Conservation (phyloP, 2,113 vertebrate genomes). For the Grammomys dolichurus region DNA sequence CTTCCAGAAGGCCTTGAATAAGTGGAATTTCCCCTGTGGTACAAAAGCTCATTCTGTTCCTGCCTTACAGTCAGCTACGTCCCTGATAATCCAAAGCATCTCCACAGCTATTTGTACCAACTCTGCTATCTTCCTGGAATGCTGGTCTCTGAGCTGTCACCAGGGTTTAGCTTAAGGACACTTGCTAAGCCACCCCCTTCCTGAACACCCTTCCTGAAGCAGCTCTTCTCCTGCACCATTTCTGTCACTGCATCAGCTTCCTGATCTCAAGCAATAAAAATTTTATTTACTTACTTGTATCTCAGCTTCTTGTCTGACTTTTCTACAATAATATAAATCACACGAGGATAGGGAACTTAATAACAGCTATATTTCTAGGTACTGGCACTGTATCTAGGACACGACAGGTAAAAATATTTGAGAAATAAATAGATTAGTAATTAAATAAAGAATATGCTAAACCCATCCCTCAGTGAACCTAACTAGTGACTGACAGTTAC, state of each 20-base stretch:
- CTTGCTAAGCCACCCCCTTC: neutral
- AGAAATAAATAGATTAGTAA: constrained; percentile 15
- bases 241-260: neutral
- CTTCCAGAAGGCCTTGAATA: neutral
- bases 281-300: neutral
- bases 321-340: constrained; percentile 39
- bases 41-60: neutral
- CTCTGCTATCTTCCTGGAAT: neutral
- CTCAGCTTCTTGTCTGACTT: neutral
- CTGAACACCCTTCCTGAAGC: neutral
- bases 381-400: neutral
- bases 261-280: neutral
- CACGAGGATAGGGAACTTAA: neutral
- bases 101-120: neutral
- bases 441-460: neutral
- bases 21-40: neutral
- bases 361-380: neutral
- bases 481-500: neutral
- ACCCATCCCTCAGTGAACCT: neutral
- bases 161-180: neutral
- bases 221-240: neutral
- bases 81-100: neutral
- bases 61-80: neutral
- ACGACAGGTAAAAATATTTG: constrained; percentile 11
- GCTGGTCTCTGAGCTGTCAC: neutral